Evolutionary conservation across 2,113 vertebrate species (phyloP).

Genomic region (Irena cyanogastra): DNA sequence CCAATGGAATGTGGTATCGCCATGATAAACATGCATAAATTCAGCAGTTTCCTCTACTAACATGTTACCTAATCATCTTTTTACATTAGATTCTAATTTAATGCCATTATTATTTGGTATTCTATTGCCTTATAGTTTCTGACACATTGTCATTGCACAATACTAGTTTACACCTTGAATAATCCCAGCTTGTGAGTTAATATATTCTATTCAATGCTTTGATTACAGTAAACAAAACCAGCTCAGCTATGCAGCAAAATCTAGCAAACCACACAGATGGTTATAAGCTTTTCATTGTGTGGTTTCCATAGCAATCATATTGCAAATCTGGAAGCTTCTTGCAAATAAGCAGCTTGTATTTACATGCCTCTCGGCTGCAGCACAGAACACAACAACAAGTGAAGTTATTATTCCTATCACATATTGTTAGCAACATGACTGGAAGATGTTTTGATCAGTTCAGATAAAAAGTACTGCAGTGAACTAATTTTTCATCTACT

Average conservation of each 20-base stretch:
- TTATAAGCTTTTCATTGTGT: constrained; percentile 79
- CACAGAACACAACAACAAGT: constrained; percentile 60
- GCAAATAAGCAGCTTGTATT: constrained; percentile 84
- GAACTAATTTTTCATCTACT: constrained; percentile 34
- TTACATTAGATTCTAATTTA: constrained; percentile 16
- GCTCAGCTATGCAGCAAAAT: constrained; percentile 74
- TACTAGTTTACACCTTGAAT: constrained; percentile 67
- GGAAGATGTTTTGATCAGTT: constrained; percentile 64
- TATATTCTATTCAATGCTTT: constrained; percentile 69
- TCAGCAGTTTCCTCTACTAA: constrained; percentile 5
- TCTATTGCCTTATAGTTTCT: constrained; percentile 39
- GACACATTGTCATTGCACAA: constrained; percentile 24
- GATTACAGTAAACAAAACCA: constrained; percentile 81
- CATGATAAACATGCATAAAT: constrained; percentile 28
- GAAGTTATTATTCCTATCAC: constrained; percentile 74
- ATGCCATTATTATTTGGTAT: constrained; percentile 37
- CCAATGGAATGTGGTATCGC: constrained; percentile 21
- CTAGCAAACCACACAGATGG: constrained; percentile 79
- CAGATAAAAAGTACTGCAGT: constrained; percentile 49
- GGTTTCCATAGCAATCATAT: constrained; percentile 85
- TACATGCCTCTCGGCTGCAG: constrained; percentile 77
- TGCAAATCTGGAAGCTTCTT: constrained; percentile 81
- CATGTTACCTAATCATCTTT: neutral
- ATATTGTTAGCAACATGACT: constrained; percentile 62
- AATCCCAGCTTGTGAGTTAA: constrained; percentile 62